These are phyloP conservation scores for Loxodonta africana DNA, from an alignment of 2,113 vertebrate genomes.

Conservation along the genomic window DNA sequence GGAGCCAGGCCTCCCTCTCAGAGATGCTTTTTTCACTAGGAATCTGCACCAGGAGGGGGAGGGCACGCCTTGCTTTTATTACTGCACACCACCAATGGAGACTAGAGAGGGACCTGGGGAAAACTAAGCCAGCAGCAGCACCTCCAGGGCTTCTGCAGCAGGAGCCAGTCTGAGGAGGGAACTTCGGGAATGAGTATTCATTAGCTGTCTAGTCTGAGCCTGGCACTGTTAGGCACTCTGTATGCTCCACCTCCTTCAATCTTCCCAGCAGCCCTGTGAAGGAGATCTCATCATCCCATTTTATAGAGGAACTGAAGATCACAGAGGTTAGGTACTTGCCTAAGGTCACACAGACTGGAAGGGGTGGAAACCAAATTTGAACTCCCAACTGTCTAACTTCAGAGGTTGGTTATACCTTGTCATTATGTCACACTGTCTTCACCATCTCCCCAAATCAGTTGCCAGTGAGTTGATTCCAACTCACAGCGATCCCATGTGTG, in stretches of 20 bases:
- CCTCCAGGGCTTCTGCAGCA: not conserved
- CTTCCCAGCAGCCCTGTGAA: not conserved
- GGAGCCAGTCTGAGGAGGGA: not conserved
- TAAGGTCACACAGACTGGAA: not conserved
- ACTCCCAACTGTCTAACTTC: not conserved
- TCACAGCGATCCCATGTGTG: not conserved
- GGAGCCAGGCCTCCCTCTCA: not conserved
- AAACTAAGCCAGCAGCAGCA: not conserved
- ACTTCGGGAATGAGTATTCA: not conserved
- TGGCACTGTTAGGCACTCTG: not conserved
- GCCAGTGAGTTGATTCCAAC: not conserved
- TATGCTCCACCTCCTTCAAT: not conserved
- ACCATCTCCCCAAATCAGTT: not conserved
- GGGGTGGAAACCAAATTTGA: not conserved
- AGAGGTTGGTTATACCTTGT: not conserved
- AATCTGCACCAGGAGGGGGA: not conserved
- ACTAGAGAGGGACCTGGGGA: not conserved
- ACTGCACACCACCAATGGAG: not conserved
- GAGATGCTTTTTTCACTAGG: not conserved
- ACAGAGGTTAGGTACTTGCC: conserved; percentile 8
- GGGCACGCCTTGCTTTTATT: not conserved
- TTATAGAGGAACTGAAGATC: not conserved
- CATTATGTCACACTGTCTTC: not conserved
- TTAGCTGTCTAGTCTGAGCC: not conserved
- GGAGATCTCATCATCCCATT: not conserved